Evolutionary conservation across 2,113 vertebrate species (phyloP).

Genomic region (Sylvietta virens): DNA sequence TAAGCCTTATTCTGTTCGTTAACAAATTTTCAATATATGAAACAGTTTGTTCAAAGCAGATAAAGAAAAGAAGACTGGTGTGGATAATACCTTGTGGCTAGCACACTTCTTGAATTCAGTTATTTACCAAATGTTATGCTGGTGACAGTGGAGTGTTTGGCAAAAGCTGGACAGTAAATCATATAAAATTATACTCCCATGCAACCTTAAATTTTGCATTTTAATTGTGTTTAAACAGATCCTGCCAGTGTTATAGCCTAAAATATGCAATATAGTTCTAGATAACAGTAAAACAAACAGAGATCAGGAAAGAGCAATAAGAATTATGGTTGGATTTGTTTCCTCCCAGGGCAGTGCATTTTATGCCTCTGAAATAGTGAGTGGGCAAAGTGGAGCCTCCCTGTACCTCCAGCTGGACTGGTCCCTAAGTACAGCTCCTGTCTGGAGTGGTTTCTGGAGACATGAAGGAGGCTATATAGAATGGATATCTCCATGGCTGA

Average conservation of each 20-base stretch:
- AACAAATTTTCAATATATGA: neutral
- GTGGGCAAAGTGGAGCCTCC: neutral
- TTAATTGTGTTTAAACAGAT: constrained; percentile 60
- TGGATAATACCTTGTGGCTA: constrained; percentile 11
- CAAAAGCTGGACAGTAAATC: constrained; percentile 43
- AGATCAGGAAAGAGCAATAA: constrained; percentile 17
- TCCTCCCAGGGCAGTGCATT: neutral
- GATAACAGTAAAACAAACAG: constrained; percentile 44
- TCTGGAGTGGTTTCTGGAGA: neutral
- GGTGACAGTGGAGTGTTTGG: constrained; percentile 18
- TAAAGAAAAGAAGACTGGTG: neutral
- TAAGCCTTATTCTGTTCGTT: neutral
- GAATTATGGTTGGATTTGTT: constrained; percentile 5
- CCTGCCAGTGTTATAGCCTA: neutral
- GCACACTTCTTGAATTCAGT: constrained; percentile 16
- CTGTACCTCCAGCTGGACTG: accelerated
- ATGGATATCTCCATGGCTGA: neutral
- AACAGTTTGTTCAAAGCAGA: neutral
- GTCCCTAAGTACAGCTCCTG: neutral
- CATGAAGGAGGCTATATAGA: neutral
- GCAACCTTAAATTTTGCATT: constrained; percentile 54
- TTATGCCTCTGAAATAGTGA: neutral
- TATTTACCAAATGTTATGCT: constrained; percentile 63
- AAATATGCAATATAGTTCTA: constrained; percentile 12
- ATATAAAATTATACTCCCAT: constrained; percentile 29